A percentile compares a stretch with the other conserved stretches of the same genome.
Evolutionary conservation across 2,113 vertebrate genomes (phyloP).

Genomic region (Penelope pileata): DNA sequence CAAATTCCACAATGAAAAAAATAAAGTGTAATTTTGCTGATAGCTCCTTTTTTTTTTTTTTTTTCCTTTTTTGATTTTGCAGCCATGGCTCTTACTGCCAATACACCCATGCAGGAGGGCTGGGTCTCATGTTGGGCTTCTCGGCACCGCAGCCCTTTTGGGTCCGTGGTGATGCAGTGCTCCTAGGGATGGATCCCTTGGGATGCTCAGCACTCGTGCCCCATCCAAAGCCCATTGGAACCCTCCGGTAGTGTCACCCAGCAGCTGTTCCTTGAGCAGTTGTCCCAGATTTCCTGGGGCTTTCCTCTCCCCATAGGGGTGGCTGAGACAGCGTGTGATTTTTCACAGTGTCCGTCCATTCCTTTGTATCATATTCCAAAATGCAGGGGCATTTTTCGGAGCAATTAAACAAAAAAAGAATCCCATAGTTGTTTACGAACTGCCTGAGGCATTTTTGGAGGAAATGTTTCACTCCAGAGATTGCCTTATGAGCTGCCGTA

Average conservation of each 20-base stretch:
- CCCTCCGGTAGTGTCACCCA: background rate
- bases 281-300: background rate
- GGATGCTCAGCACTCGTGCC: accelerated
- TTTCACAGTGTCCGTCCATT: background rate
- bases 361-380: background rate
- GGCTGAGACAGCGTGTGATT: background rate
- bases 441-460: background rate
- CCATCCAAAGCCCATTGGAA: background rate
- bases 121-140: background rate
- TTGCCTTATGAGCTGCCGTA: accelerated
- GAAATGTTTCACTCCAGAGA: background rate
- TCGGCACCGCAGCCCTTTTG: background rate
- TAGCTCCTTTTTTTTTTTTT: conserved; percentile 62
- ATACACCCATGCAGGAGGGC: conserved; percentile 76
- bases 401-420: background rate
- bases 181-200: background rate
- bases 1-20: conserved; percentile 50
- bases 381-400: background rate
- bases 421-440: background rate
- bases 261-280: background rate
- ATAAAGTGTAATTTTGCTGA: conserved; percentile 81
- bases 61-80: conserved; percentile 48
- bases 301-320: background rate
- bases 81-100: conserved; percentile 80
- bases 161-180: background rate